These are phyloP conservation scores for Leucoraja erinaceus DNA, from an alignment of 2,113 vertebrate genomes.

Conservation along the genomic window DNA sequence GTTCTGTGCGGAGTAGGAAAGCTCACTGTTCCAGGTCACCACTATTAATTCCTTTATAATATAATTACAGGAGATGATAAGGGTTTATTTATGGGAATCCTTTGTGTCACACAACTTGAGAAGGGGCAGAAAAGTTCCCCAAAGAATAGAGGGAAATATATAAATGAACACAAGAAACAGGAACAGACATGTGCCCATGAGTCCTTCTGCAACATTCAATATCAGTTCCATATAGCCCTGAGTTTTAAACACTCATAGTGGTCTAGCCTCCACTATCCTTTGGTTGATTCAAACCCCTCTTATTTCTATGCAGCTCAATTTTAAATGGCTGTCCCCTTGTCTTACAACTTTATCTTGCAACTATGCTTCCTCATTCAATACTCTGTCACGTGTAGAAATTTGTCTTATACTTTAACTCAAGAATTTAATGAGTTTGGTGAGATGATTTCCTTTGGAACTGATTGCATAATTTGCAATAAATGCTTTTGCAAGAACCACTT, in stretches of 20 bases:
- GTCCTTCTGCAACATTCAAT: too few relatives aligned
- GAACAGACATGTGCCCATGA: too few relatives aligned
- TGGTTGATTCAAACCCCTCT: too few relatives aligned
- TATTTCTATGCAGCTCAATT: too few relatives aligned
- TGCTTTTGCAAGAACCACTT: background rate
- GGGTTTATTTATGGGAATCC: background rate
- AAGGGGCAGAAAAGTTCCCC: background rate
- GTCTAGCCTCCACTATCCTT: too few relatives aligned
- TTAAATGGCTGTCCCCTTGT: too few relatives aligned
- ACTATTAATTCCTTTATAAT: background rate
- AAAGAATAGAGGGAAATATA: background rate
- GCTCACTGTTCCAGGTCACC: background rate
- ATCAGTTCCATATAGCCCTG: too few relatives aligned
- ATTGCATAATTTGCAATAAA: background rate
- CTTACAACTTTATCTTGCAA: too few relatives aligned
- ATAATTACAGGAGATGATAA: background rate
- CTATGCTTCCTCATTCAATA: too few relatives aligned
- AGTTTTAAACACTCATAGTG: too few relatives aligned
- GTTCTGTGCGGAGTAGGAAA: background rate
- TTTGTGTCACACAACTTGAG: background rate
- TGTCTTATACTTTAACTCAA: background rate
- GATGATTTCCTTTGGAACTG: background rate
- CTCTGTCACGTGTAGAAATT: too few relatives aligned
- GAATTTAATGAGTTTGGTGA: background rate
- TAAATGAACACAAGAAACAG: too few relatives aligned